Percentiles rank a stretch among this genome's conserved stretches.
Evolutionary conservation across 2,113 vertebrate species (phyloP).

Genomic region (Chlamydotis undulata): DNA sequence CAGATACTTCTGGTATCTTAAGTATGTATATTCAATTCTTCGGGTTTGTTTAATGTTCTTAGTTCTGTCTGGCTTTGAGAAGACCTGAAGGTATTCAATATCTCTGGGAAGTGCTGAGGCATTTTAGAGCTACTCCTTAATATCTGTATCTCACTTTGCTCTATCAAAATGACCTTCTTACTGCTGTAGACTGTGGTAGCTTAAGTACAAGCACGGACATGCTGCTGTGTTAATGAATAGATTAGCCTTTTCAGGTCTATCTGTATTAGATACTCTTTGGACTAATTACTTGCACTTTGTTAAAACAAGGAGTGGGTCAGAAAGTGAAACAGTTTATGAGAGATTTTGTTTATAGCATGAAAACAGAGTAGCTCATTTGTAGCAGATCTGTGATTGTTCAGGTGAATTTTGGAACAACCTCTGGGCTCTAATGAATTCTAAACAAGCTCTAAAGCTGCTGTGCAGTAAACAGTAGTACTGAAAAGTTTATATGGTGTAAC

Average conservation of each 20-base stretch:
- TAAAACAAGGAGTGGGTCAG: not conserved
- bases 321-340: not conserved
- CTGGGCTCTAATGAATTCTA: not conserved
- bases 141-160: not conserved
- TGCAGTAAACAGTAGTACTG: not conserved
- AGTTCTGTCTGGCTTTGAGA: not conserved
- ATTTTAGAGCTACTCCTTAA: not conserved
- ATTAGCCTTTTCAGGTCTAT: not conserved
- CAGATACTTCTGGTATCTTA: not conserved
- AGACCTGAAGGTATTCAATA: not conserved
- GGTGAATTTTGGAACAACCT: not conserved
- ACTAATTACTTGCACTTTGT: not conserved
- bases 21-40: rapidly evolving
- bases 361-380: not conserved
- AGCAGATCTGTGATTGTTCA: not conserved
- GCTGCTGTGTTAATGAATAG: not conserved
- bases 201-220: not conserved
- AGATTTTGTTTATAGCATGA: not conserved
- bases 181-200: not conserved
- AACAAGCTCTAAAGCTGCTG: not conserved
- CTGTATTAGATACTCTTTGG: not conserved
- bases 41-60: not conserved
- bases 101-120: not conserved
- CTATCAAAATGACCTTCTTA: not conserved
- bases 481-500: not conserved